Evolutionary conservation across 2,888 invertebrate genomes (phyloP), one percentile per base, ranked within the genome.

Genomic region (Torymus tubicola): DNA sequence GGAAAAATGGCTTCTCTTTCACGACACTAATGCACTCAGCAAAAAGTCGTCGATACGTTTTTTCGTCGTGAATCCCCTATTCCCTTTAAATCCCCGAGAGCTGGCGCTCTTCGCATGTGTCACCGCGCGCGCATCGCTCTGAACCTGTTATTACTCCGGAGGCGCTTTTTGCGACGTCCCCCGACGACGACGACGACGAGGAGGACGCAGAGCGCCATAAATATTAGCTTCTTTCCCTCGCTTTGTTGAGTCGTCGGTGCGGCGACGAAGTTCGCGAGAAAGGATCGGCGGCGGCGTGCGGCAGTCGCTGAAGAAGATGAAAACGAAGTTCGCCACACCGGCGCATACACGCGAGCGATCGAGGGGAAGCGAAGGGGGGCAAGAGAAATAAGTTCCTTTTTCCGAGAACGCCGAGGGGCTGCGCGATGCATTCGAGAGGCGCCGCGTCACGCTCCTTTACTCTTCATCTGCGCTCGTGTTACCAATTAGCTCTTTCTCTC

Each of bases 381-480:
- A 42, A 42, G 8, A 84, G 85, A 85, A 86, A 50, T 3, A 50
- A 60, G 61, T 24, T 24, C 24, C 24, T 14, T 61, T 24, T 21
- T 64, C 42, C 42, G 42, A 14, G 5, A 8, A 14, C 42, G 16
- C 42, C 18, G 60, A 42, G 52, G 21, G 42, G 18, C 18, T 11
- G 70, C n/a, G 14, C n/a, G 14, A 12, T 31, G 63, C 58, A n/a
- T 24, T 10, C 16, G 42, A 67, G 77, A 77, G 52, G 10, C 24
- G 63, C 52, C 42, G 42, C 42, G 42, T 42, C 42, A 42, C 8
- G 42, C 21, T 52, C 24, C 42, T 65, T 63, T 24, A n/a, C 67
- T 74, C 58, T 67, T 86, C 86, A 85, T 83, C 84, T 63, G 78
- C 82, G 85, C 72, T 74, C 74, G 74, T 74, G 78, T 74, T 78